phyloP scores from a whole-genome alignment of 2,888 invertebrate genomes.

The Ganaspis brasiliensis region DNA sequence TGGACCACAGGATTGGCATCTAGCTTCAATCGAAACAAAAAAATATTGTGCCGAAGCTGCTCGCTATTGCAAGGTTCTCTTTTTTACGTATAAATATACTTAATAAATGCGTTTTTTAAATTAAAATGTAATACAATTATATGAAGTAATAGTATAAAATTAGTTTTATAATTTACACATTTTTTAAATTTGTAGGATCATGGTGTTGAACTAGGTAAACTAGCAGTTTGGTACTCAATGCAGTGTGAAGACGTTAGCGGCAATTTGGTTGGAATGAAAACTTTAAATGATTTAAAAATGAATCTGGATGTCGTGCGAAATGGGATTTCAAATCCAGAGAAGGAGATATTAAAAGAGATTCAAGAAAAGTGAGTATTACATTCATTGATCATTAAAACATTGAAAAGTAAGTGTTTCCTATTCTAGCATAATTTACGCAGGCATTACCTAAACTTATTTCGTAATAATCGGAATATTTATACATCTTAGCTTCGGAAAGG shows the following conservation, averaged over 20 bases:
- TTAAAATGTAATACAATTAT: too few relatives aligned
- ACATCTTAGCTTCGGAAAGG: too few relatives aligned
- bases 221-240: constrained; percentile 87
- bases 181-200: constrained; percentile 79
- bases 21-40: constrained; percentile 86
- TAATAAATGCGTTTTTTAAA: too few relatives aligned
- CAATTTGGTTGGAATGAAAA: constrained; percentile 90
- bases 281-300: constrained; percentile 83
- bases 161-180: too few relatives aligned
- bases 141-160: too few relatives aligned
- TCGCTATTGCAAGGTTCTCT: constrained; percentile 86
- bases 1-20: constrained; percentile 92
- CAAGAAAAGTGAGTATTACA: constrained; percentile 82
- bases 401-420: background rate
- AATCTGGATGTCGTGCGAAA: constrained; percentile 85
- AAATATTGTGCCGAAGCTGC: constrained; percentile 84
- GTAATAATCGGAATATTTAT: too few relatives aligned
- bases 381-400: background rate
- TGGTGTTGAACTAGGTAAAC: constrained; percentile 86
- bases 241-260: constrained; percentile 85
- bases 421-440: constrained; percentile 11
- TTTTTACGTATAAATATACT: too few relatives aligned
- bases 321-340: constrained; percentile 86
- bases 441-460: too few relatives aligned
- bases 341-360: constrained; percentile 84